These are phyloP conservation scores for Perdita meconis DNA, from an alignment of 2,888 invertebrate species.

Conservation along the genomic window DNA sequence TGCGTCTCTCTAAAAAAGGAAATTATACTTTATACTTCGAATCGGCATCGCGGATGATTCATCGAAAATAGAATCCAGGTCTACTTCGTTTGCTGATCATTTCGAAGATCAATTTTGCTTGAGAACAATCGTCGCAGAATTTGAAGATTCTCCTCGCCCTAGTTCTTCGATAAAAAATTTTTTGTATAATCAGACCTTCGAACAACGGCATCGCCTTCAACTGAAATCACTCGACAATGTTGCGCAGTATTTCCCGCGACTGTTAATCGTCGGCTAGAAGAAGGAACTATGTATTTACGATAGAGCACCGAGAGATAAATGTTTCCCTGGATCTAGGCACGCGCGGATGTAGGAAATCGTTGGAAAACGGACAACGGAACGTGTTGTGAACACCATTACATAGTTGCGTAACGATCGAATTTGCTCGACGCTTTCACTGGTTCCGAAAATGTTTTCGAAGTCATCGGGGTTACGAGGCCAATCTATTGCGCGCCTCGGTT, in stretches of 20 bases:
- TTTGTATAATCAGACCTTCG: too few relatives aligned
- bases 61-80: too few relatives aligned
- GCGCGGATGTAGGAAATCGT: neutral
- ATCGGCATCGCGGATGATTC: too few relatives aligned
- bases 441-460: constrained; percentile 6
- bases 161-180: too few relatives aligned
- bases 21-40: too few relatives aligned
- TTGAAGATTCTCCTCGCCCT: too few relatives aligned
- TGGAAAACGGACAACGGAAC: neutral
- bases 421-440: constrained; percentile 23
- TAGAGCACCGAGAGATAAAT: neutral
- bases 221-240: neutral
- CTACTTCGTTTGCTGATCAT: too few relatives aligned
- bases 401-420: constrained; percentile 18
- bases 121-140: too few relatives aligned
- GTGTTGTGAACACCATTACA: neutral
- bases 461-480: constrained; percentile 10
- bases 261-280: neutral
- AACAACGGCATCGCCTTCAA: too few relatives aligned
- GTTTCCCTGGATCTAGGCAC: neutral
- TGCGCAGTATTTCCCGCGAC: neutral
- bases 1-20: too few relatives aligned
- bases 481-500: neutral
- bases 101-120: too few relatives aligned
- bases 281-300: neutral